Evolutionary conservation across 1,140 invertebrate genomes (phyloP).

Genomic region (Mycetomoellerius zeteki): DNA sequence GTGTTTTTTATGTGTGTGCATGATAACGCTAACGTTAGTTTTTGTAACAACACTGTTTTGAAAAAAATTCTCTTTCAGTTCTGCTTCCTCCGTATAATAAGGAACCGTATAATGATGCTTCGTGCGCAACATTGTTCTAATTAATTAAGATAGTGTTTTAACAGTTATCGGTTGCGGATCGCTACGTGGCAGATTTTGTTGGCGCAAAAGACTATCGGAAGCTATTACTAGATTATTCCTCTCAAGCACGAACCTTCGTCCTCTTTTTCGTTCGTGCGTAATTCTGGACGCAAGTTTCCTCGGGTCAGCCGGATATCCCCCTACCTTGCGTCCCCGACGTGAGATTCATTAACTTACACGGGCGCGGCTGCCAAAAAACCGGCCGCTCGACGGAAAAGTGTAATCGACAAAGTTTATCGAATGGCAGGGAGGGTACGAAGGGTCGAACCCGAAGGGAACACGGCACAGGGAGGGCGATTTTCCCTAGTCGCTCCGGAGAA

Average conservation of each 20-base stretch:
- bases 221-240: conserved; percentile 66
- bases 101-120: background rate
- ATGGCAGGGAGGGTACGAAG: conserved; percentile 77
- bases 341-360: conserved; percentile 82
- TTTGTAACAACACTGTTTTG: background rate
- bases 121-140: conserved; percentile 2
- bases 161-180: conserved; percentile 31
- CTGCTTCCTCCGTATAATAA: too few relatives aligned
- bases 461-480: conserved; percentile 69
- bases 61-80: background rate
- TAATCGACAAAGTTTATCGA: conserved; percentile 85
- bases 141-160: conserved; percentile 44
- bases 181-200: conserved; percentile 38
- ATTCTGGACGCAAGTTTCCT: conserved; percentile 68
- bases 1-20: background rate
- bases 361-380: conserved; percentile 59
- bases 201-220: conserved; percentile 49
- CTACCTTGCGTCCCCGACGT: conserved; percentile 68
- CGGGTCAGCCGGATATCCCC: conserved; percentile 64
- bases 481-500: conserved; percentile 75
- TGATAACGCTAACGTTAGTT: background rate
- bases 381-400: conserved; percentile 79
- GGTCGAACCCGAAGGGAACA: conserved; percentile 71
- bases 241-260: conserved; percentile 52
- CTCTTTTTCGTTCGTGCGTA: conserved; percentile 46